Percentiles rank a stretch among this genome's conserved stretches.
Conservation (phyloP, 2,888 invertebrate genomes). For the Schizotus pectinicornis region DNA sequence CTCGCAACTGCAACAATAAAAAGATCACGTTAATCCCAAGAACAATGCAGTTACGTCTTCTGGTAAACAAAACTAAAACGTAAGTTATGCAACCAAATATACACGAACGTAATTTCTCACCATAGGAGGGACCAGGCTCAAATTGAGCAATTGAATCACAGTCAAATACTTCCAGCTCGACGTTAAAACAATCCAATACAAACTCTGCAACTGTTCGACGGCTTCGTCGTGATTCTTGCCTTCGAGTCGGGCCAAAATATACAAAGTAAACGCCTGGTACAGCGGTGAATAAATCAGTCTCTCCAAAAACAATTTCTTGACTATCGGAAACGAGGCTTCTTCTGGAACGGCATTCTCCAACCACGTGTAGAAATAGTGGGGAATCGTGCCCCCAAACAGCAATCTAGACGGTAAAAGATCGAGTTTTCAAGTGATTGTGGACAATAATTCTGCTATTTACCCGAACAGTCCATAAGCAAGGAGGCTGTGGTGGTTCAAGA, state of each 20-base stretch:
- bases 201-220: slow-evolving; percentile 65
- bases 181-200: slow-evolving; percentile 71
- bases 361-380: slow-evolving; percentile 77
- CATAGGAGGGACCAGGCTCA: slow-evolving; percentile 79
- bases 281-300: slow-evolving; percentile 72
- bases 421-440: slow-evolving; percentile 8
- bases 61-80: not conserved
- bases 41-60: slow-evolving; percentile 1
- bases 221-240: slow-evolving; percentile 74
- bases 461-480: slow-evolving; percentile 79
- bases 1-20: slow-evolving; percentile 69
- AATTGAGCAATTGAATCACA: slow-evolving; percentile 74
- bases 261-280: slow-evolving; percentile 76
- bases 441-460: slow-evolving; percentile 53
- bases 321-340: slow-evolving; percentile 58
- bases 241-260: slow-evolving; percentile 77
- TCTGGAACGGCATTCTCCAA: slow-evolving; percentile 68
- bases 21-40: slow-evolving; percentile 6
- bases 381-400: slow-evolving; percentile 79
- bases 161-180: slow-evolving; percentile 82
- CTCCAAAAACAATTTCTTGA: slow-evolving; percentile 73
- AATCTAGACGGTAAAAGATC: slow-evolving; percentile 61
- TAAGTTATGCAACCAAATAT: slow-evolving; percentile 19
- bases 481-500: slow-evolving; percentile 70
- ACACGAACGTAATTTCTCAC: slow-evolving; percentile 59